A percentile compares a stretch with the other conserved stretches of the same genome.
phyloP scores from a whole-genome alignment of 2,797 vertebrate species.

The Huso huso region DNA sequence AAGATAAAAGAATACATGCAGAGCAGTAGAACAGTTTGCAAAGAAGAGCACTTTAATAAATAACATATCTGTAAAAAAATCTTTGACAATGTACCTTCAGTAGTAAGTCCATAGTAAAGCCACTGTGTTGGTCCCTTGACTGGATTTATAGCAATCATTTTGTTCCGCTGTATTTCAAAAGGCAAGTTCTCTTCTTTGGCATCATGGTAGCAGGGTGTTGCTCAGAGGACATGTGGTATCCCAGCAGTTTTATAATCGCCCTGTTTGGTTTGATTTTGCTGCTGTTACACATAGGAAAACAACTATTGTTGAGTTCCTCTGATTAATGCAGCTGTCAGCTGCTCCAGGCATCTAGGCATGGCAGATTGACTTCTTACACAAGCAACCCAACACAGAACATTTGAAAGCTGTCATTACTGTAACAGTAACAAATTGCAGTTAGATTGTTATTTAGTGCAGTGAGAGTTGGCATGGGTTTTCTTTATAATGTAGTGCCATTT shows the following conservation, averaged over 20 bases:
- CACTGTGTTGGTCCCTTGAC: too few relatives aligned
- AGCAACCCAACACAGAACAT: neutral
- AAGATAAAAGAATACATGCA: too few relatives aligned
- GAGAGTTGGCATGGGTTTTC: too few relatives aligned
- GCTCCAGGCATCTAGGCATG: slow-evolving; percentile 14
- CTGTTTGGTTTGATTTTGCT: neutral
- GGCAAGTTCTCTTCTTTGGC: neutral
- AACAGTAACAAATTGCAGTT: neutral
- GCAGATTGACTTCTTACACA: neutral
- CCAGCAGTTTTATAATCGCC: neutral
- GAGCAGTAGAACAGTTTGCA: too few relatives aligned
- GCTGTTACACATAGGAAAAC: slow-evolving; percentile 5
- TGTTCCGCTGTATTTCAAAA: too few relatives aligned
- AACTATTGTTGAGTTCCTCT: slow-evolving; percentile 26
- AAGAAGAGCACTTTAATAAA: too few relatives aligned
- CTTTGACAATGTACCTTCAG: too few relatives aligned
- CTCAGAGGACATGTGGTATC: neutral
- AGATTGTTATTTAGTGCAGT: neutral
- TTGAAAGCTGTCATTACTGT: neutral
- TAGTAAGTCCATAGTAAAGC: too few relatives aligned
- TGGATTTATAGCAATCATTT: too few relatives aligned
- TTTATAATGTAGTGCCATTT: too few relatives aligned
- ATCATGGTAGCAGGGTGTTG: neutral
- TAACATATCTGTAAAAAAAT: too few relatives aligned
- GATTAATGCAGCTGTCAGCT: slow-evolving; percentile 29